phyloP scores from a whole-genome alignment of 2,797 vertebrate genomes.

The Prunella strophiata region DNA sequence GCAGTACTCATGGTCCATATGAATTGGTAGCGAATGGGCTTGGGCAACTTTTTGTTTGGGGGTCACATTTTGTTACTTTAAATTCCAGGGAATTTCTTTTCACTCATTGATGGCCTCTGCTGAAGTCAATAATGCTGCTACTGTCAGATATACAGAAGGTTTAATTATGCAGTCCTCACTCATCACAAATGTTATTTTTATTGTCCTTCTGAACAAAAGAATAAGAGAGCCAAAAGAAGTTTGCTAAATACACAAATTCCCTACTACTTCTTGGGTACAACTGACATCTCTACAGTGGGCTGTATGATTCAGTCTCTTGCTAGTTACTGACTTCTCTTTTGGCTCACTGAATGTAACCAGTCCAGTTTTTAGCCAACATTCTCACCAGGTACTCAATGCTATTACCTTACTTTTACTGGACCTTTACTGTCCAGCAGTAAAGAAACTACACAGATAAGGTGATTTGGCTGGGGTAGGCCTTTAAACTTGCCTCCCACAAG shows the following conservation, averaged over 20 bases:
- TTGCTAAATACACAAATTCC: background rate
- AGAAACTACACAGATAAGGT: background rate
- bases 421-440: background rate
- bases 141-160: background rate
- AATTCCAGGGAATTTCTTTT: background rate
- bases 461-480: background rate
- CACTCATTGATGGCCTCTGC: background rate
- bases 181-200: background rate
- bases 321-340: background rate
- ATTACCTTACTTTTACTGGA: background rate
- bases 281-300: background rate
- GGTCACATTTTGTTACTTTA: background rate
- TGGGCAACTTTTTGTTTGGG: background rate
- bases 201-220: background rate
- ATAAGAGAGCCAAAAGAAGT: background rate
- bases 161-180: background rate
- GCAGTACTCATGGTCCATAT: background rate
- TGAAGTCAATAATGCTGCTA: background rate
- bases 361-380: background rate
- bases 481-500: background rate
- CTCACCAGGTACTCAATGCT: background rate
- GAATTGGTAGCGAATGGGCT: background rate
- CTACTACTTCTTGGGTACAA: background rate
- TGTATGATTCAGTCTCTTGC: background rate
- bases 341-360: background rate